A percentile compares a stretch with the other conserved stretches of the same genome.
phyloP scores from a whole-genome alignment of 2,113 vertebrate genomes.

The Macrotus californicus region DNA sequence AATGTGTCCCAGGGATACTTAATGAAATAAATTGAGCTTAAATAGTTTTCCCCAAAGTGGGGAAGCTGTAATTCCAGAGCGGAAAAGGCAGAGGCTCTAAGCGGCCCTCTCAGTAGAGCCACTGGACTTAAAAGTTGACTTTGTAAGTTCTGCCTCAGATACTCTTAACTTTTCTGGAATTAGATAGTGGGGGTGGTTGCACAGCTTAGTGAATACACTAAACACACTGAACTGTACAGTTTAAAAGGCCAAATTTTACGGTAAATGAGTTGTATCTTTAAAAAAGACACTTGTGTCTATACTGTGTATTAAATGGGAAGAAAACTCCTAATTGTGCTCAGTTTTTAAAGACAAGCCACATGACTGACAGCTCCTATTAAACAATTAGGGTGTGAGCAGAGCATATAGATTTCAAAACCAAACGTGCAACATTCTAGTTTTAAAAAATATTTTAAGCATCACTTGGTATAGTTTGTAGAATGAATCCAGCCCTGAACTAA shows the following conservation, averaged over 20 bases:
- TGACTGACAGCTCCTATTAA: neutral
- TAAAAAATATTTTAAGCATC: constrained; percentile 7
- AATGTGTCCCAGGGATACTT: neutral
- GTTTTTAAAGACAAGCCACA: neutral
- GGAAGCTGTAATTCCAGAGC: neutral
- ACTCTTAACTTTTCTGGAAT: neutral
- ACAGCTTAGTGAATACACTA: neutral
- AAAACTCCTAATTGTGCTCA: neutral
- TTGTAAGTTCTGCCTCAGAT: constrained; percentile 10
- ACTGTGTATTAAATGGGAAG: neutral
- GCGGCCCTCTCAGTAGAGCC: neutral
- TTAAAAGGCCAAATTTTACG: constrained; percentile 16
- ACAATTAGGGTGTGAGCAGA: neutral
- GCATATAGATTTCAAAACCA: neutral
- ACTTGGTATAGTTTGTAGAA: neutral
- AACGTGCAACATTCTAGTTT: neutral
- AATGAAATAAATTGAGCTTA: constrained; percentile 25
- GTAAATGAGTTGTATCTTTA: neutral
- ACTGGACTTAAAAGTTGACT: neutral
- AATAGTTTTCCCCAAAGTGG: neutral
- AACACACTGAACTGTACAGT: neutral
- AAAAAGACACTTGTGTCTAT: neutral
- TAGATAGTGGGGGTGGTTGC: neutral
- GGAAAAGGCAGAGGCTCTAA: neutral
- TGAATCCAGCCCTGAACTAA: neutral